Evolutionary conservation across 2,797 vertebrate genomes (phyloP).

Genomic region (Mareca penelope): DNA sequence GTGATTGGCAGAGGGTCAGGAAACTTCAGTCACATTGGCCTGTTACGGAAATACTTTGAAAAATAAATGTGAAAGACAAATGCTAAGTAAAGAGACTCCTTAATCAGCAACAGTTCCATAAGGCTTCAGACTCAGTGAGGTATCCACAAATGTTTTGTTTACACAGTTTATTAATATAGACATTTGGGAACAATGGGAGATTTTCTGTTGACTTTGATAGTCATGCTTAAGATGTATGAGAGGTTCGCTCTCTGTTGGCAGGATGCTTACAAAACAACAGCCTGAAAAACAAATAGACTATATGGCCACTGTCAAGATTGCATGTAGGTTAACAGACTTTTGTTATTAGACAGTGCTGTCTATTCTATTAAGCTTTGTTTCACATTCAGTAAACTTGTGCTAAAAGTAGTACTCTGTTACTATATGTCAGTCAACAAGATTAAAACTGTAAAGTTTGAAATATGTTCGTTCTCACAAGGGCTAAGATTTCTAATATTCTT

Average conservation of each 20-base stretch:
- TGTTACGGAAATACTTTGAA: constrained; percentile 67
- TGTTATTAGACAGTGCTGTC: neutral
- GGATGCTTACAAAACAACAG: neutral
- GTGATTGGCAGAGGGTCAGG: constrained; percentile 70
- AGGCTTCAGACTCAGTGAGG: neutral
- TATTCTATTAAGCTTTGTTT: neutral
- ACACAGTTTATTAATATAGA: constrained; percentile 6
- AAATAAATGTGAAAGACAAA: constrained; percentile 71
- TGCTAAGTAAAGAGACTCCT: constrained; percentile 49
- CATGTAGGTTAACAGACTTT: neutral
- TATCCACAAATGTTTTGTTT: constrained; percentile 23
- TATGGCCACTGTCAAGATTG: neutral
- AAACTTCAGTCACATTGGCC: constrained; percentile 64
- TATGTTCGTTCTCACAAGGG: neutral
- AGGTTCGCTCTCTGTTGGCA: neutral
- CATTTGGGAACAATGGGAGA: neutral
- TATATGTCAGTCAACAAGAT: neutral
- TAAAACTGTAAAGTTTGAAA: neutral
- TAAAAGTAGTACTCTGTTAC: neutral
- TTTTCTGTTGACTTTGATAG: neutral
- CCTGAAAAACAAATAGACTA: neutral
- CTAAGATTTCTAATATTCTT: neutral
- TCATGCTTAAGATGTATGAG: fast-evolving
- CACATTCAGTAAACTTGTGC: neutral
- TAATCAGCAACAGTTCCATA: constrained; percentile 62